Evolutionary conservation across 1,140 invertebrate genomes (phyloP), one percentile per base, ranked within the genome.

Genomic region (Lutraria rhynchaena): DNA sequence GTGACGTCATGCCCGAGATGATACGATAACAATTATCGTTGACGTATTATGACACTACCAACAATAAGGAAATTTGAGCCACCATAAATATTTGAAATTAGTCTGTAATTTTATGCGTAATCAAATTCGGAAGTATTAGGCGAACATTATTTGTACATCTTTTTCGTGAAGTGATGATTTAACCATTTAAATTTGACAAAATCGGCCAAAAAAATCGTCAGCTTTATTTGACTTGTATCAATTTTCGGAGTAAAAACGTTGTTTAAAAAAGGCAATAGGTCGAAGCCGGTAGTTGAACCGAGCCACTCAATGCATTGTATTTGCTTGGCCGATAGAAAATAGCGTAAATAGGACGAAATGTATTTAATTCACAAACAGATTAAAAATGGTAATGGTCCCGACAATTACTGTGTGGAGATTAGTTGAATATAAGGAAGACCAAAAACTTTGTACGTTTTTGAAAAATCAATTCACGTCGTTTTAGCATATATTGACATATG

Each of bases 101-200:
- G 37, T 46, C 46, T 67, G 41, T 67, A 7, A 3, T 2, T n/a
- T 11, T 49, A 9, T 5, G 17, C 24, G 4, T 35, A 22, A 15
- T 24, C 27, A 22, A 19, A 73, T 55, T 73, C 33, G 57, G 57
- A 63, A 74, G 55, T 63, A 75, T 60, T 61, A 60, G 35, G 29
- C 17, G 41, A 74, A 74, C 60, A 60, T 27, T 46, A 65, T 37
- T 33, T 44, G 35, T 29, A 35, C n/a, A 24, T 60, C 27, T 60
- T 74, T n/a, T n/a, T n/a, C 51, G 22, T 17, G 41, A 63, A 75
- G 73, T 75, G 73, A 75, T 75, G 35, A 75, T 75, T 75, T 75
- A 75, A 75, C 73, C 73, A 55, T 75, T 75, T 75, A 75, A 55
- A 75, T 61, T 61, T 61, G 46, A 24, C 53, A 75, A 44, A 37